phyloP scores from a whole-genome alignment of 2,888 invertebrate species.

The Andrena haemorrhoa region DNA sequence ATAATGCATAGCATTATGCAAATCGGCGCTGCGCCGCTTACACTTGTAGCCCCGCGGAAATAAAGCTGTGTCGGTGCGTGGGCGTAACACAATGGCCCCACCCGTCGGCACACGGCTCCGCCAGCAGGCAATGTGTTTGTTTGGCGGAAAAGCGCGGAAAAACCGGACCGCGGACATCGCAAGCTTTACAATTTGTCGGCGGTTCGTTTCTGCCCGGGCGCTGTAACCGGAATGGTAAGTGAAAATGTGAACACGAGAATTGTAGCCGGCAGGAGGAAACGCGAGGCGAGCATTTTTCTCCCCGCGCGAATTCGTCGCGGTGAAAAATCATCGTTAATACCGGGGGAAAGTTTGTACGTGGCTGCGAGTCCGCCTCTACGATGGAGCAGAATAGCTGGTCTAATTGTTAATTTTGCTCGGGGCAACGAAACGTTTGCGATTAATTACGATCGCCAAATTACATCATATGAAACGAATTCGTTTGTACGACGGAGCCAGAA shows the following conservation, averaged over 20 bases:
- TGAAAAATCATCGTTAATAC: slow-evolving; percentile 7
- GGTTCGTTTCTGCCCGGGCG: slow-evolving; percentile 6
- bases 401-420: slow-evolving; percentile 38
- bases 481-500: neutral
- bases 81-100: slow-evolving; percentile 58
- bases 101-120: neutral
- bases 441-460: slow-evolving; percentile 36
- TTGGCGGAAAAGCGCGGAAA: slow-evolving; percentile 21
- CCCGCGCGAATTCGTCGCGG: neutral
- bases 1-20: slow-evolving; percentile 75
- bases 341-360: neutral
- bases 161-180: slow-evolving; percentile 15
- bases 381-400: slow-evolving; percentile 5
- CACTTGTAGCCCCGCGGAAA: slow-evolving; percentile 61
- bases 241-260: slow-evolving; percentile 2
- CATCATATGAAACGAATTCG: slow-evolving; percentile 14
- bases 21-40: slow-evolving; percentile 67
- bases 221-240: neutral
- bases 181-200: slow-evolving; percentile 26
- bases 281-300: neutral
- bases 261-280: neutral
- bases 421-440: slow-evolving; percentile 32
- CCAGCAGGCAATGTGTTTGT: slow-evolving; percentile 1
- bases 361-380: neutral
- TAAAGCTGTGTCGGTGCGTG: slow-evolving; percentile 64